These are phyloP conservation scores for Phaenicophaeus curvirostris DNA, from an alignment of 2,797 vertebrate species.

Conservation along the genomic window DNA sequence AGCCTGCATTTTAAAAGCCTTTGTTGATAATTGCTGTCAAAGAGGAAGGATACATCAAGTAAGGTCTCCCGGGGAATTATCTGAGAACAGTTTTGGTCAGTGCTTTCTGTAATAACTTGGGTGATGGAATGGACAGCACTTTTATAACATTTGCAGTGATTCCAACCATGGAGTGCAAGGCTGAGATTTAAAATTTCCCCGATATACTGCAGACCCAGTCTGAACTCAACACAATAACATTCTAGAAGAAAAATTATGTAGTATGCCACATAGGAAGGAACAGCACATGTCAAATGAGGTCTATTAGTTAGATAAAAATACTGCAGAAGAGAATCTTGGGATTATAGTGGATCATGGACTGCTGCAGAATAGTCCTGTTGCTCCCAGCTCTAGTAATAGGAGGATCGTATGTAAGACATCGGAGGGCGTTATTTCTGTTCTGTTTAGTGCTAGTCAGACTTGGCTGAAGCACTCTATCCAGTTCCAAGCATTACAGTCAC, in stretches of 20 bases:
- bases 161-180: background rate
- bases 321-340: background rate
- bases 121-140: background rate
- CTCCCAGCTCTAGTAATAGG: background rate
- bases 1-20: background rate
- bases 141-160: background rate
- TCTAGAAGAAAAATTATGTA: background rate
- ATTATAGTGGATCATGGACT: rapidly evolving
- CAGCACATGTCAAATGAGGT: rapidly evolving
- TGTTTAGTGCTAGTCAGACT: background rate
- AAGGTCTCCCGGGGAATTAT: background rate
- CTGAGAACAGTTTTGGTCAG: background rate
- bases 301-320: background rate
- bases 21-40: background rate
- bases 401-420: background rate
- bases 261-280: background rate
- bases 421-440: slow-evolving; percentile 16
- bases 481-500: background rate
- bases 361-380: background rate
- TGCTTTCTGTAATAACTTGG: background rate
- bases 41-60: background rate
- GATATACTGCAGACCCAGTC: background rate
- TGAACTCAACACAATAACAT: background rate
- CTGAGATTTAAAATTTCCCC: background rate
- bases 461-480: background rate